These are phyloP conservation scores for Dromaius novaehollandiae DNA, from an alignment of 2,113 vertebrate genomes.

Conservation along the genomic window DNA sequence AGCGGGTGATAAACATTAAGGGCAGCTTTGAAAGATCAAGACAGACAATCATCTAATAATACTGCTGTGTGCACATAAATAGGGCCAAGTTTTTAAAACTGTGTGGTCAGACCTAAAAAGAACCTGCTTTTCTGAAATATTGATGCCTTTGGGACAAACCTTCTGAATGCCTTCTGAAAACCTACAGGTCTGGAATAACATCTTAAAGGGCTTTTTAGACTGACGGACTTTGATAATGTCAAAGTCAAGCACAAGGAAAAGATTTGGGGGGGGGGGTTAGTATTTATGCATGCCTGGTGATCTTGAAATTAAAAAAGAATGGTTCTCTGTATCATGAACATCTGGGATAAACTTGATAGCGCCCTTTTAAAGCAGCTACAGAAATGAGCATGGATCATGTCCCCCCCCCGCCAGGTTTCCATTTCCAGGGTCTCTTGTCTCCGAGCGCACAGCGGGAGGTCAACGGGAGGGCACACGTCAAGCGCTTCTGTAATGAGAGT, in stretches of 20 bases:
- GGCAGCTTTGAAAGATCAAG: not conserved
- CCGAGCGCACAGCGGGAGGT: accelerated
- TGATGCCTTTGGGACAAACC: not conserved
- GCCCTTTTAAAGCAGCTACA: not conserved
- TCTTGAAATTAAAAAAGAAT: not conserved
- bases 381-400: accelerated
- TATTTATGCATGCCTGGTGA: too few species aligned
- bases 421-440: not conserved
- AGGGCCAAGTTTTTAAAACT: not conserved
- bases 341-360: not conserved
- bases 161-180: too few species aligned
- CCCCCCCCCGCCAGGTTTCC: not conserved
- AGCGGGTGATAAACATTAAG: not conserved
- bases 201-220: not conserved
- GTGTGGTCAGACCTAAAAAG: too few species aligned
- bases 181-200: too few species aligned
- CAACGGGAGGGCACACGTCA: accelerated
- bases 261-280: too few species aligned
- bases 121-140: not conserved
- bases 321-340: not conserved
- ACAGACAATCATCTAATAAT: not conserved
- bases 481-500: not conserved
- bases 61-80: not conserved
- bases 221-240: not conserved
- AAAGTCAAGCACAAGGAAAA: not conserved